Conservation (phyloP, 1,140 invertebrate genomes). For the Ephestia elutella region DNA sequence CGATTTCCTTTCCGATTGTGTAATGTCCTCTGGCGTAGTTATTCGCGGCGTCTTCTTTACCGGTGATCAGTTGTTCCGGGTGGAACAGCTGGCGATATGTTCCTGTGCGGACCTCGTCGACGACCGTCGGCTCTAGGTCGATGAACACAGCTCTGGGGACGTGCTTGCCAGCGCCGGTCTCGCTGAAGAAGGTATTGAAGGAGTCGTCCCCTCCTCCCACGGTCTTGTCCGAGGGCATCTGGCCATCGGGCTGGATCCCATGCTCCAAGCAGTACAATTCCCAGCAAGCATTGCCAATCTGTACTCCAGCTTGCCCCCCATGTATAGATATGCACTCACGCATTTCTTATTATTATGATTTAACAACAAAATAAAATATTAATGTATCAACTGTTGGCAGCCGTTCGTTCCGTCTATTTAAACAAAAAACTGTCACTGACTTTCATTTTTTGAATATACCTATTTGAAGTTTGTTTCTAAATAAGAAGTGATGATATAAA, state of each 20-base stretch:
- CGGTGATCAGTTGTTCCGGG: slow-evolving; percentile 87
- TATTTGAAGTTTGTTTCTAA: no score
- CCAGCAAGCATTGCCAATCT: slow-evolving; percentile 91
- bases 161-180: slow-evolving; percentile 91
- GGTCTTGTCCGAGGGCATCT: slow-evolving; percentile 79
- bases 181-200: slow-evolving; percentile 93
- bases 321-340: slow-evolving; percentile 83
- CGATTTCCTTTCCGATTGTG: slow-evolving; percentile 90
- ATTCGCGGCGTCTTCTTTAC: slow-evolving; percentile 90
- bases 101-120: slow-evolving; percentile 85
- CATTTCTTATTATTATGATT: slow-evolving; percentile 43
- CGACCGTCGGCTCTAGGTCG: slow-evolving; percentile 91
- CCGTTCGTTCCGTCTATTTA: slow-evolving; percentile 12
- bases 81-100: slow-evolving; percentile 89
- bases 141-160: slow-evolving; percentile 90
- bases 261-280: slow-evolving; percentile 93
- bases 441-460: no score
- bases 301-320: slow-evolving; percentile 87
- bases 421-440: slow-evolving; percentile 15
- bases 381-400: slow-evolving; percentile 6
- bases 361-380: slow-evolving; percentile 24
- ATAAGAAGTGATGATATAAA: neutral
- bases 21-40: slow-evolving; percentile 91
- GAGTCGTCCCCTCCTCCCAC: slow-evolving; percentile 85
- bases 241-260: slow-evolving; percentile 88